Evolutionary conservation across 2,113 vertebrate species (phyloP), one percentile per base, ranked within the genome.

Genomic region (Setophaga petechia): DNA sequence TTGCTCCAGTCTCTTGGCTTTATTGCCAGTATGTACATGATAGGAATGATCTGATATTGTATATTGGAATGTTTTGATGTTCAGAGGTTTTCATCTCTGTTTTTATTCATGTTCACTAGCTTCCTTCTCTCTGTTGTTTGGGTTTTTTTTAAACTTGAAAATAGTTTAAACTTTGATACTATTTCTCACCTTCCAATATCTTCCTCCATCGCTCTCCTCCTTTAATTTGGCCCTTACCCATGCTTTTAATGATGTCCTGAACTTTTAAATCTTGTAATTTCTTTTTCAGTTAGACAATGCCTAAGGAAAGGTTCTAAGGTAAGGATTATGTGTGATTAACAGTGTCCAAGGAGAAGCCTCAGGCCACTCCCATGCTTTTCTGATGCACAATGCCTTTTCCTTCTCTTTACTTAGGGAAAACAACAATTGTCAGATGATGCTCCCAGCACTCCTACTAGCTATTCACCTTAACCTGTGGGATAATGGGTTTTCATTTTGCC

Each of bases 1-100:
- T 91, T 57, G 12, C 49, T 78, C 10, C 44, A 31, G 5, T 52
- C 18, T 57, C 71, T 93, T 85, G 2, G 5, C 33, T 68, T 90
- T 82, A 20, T 73, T 95, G 31, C n/a, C 1, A 0, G 5, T 33
- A 25, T 0, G 1, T 49, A 31, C 24, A 12, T n/a, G 12, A 20
- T 35, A 30, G 21, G 58, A 88, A 82, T 41, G 27, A 47, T 68
- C 15, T 3, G 2, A 24, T 77, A 28, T 61, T 28, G 24, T 10
- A 12, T 17, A 27, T 9, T 27, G 52, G 30, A 90, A 55, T 59
- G 79, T 52, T 71, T 55, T 52, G 16, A 14, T 82, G 6, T 57
- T 81, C 5, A 6, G 7, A 12, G 19, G 41, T 84, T 69, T 90
- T 87, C 43, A 63, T 5, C 6, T 72, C 28, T 61, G 6, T 44